Evolutionary conservation across 2,888 invertebrate genomes (phyloP), one percentile per base, ranked within the genome.

Genomic region (Trichogramma dendrolimi): DNA sequence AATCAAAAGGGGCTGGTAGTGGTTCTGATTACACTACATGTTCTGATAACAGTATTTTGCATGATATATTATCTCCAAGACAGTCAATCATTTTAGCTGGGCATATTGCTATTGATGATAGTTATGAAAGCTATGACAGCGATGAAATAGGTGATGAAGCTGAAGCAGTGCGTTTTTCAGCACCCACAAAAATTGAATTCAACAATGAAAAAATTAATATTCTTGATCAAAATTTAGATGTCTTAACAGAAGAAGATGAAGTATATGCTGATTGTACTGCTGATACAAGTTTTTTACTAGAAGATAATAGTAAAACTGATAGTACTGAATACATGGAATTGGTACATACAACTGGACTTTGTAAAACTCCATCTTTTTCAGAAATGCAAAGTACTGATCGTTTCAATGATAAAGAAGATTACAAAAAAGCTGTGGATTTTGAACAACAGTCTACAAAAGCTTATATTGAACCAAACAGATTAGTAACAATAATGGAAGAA

Each of bases 201-300:
- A 44, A 14, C 39, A 62, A 40, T 62, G 61, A 62, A n/a, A 49
- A 4, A 27, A 58, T 61, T 11, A 61, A 57, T 59, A 40, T 59
- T 39, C 58, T 62, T 6, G 61, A 66, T 58, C 55, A 60, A 43
- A 66, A 66, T 55, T 50, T 66, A 53, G 66, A 63, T 63, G 14
- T 44, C 44, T 4, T 65, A 40, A n/a, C 51, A 8, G 63, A 63
- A 38, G 47, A 56, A 11, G 48, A 55, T 48, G 65, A 66, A 55
- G 44, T 46, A 47, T 66, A 49, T 53, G 7, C 43, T 14, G 63
- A 66, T 49, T 64, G 63, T 52, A 38, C 27, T 27, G 27, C 27
- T 27, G 27, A 27, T 27, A 27, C 27, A 27, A 27, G 27, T 27
- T 27, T 27, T 27, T 27, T 27, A 27, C 27, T 27, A 27, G 27